Conservation (phyloP, 2,888 invertebrate species). For the Machimus rusticus region DNA sequence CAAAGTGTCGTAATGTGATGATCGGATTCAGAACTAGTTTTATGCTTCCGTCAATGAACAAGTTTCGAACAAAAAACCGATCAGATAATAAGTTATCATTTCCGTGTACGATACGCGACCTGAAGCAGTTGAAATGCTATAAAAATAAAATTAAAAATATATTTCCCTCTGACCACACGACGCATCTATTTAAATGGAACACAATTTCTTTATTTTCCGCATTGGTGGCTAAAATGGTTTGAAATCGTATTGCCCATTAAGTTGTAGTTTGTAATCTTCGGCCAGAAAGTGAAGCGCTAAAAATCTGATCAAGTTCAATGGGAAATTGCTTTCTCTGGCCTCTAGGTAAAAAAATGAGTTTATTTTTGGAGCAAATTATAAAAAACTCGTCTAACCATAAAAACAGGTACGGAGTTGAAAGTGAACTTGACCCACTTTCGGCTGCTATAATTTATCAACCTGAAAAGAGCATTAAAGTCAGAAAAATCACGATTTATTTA, state of each 20-base stretch:
- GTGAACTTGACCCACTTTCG: constrained; percentile 10
- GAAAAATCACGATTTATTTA: neutral
- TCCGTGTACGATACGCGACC: neutral
- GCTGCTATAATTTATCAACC: neutral
- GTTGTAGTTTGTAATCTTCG: neutral
- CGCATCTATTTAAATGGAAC: neutral
- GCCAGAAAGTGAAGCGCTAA: neutral
- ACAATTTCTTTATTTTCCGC: neutral
- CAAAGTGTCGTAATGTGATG: neutral
- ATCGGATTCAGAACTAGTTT: neutral
- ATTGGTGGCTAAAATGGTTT: neutral
- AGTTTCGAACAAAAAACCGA: neutral
- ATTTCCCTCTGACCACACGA: neutral
- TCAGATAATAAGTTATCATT: neutral
- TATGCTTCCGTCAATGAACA: neutral
- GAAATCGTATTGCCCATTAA: neutral
- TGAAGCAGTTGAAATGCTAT: neutral
- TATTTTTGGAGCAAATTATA: neutral
- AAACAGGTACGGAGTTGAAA: neutral
- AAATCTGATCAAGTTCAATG: neutral
- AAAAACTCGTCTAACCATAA: constrained; percentile 24
- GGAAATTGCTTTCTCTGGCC: constrained; percentile 1
- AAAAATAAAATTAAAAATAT: neutral
- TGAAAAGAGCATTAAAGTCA: neutral
- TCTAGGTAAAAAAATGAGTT: neutral